Conservation (phyloP, 2,888 invertebrate species). For the Vandiemenella viatica region DNA sequence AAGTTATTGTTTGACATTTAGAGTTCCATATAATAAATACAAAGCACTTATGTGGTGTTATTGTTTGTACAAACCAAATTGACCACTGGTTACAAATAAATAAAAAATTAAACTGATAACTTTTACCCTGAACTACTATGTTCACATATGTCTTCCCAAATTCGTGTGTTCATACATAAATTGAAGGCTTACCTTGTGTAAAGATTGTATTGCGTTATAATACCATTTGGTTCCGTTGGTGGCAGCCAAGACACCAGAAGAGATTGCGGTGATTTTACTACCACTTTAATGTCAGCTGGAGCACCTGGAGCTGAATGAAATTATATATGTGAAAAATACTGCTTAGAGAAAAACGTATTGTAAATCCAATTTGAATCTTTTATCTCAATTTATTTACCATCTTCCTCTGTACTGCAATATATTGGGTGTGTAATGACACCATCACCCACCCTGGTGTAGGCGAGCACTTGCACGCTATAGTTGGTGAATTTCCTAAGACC, state of each 20-base stretch:
- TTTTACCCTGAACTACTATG: no score
- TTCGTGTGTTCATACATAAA: no score
- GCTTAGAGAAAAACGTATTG: no score
- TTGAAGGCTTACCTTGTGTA: conserved; percentile 44
- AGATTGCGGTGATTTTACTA: conserved; percentile 56
- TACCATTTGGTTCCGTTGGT: conserved; percentile 58
- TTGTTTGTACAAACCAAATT: no score
- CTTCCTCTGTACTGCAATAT: conserved; percentile 42
- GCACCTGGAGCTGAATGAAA: conserved; percentile 53
- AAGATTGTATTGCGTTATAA: conserved; percentile 58
- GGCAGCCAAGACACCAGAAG: conserved; percentile 64
- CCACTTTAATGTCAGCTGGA: conserved; percentile 65
- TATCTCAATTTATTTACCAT: conserved; percentile 35
- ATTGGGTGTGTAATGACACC: conserved; percentile 39
- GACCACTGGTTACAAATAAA: no score
- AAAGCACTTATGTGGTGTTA: no score
- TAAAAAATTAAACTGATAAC: no score
- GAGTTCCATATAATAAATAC: no score
- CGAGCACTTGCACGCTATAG: conserved; percentile 46
- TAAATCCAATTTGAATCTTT: no score
- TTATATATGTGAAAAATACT: neutral
- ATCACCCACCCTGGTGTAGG: conserved; percentile 45
- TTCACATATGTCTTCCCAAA: no score
- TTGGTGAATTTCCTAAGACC: conserved; percentile 45
- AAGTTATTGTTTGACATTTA: no score